phyloP scores from a whole-genome alignment of 2,113 vertebrate species.

The Zosterops hypoxanthus region DNA sequence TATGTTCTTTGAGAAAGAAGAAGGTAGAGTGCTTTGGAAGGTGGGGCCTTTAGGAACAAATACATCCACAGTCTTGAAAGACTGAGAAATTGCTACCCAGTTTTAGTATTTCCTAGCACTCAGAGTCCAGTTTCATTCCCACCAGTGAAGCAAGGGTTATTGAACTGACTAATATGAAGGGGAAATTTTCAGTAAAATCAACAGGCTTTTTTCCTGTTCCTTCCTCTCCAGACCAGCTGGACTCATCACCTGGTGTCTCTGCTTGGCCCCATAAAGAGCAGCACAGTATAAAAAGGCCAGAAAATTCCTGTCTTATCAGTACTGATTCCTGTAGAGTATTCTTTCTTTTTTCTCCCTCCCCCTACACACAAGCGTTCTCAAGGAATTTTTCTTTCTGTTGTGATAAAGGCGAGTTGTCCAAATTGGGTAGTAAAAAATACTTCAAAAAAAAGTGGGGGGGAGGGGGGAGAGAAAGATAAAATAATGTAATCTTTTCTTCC shows the following conservation, averaged over 20 bases:
- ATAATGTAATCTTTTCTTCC: background rate
- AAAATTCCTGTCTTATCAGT: background rate
- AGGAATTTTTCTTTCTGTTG: background rate
- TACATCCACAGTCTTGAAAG: background rate
- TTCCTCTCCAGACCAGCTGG: background rate
- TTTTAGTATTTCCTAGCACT: background rate
- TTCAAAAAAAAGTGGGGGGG: rapidly evolving
- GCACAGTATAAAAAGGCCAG: background rate
- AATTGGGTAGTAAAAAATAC: background rate
- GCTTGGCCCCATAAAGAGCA: background rate
- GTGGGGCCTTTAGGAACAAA: background rate
- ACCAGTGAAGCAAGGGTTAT: background rate
- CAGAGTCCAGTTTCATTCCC: background rate
- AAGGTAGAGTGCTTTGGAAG: background rate
- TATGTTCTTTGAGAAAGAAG: background rate
- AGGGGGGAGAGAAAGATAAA: rapidly evolving
- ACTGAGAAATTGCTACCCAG: background rate
- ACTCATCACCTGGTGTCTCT: background rate
- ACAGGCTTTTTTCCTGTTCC: background rate
- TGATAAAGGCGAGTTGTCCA: background rate
- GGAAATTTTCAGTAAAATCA: background rate
- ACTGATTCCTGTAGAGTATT: background rate
- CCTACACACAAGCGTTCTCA: background rate
- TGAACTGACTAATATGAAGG: background rate
- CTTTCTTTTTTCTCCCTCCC: background rate